Evolutionary conservation across 2,888 invertebrate species (phyloP).

Genomic region (Phengaris alcon): DNA sequence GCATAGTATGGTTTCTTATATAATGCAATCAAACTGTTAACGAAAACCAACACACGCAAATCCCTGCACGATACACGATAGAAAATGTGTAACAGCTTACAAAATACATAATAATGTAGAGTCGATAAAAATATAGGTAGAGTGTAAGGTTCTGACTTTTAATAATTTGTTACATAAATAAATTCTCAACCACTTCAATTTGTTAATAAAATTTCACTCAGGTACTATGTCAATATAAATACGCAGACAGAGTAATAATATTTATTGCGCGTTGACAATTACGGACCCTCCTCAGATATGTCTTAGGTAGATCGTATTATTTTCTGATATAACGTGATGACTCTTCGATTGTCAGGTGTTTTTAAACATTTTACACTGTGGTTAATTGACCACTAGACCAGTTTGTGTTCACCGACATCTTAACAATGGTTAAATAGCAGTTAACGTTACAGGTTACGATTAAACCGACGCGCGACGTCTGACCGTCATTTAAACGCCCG

Average conservation of each 20-base stretch:
- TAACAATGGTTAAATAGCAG: neutral
- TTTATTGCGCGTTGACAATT: no score
- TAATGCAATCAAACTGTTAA: slow-evolving; percentile 29
- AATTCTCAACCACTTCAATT: no score
- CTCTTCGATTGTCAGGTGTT: no score
- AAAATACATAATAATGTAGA: neutral
- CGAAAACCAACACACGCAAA: slow-evolving; percentile 28
- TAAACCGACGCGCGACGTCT: neutral
- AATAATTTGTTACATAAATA: no score
- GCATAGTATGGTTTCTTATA: slow-evolving; percentile 24
- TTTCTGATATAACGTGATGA: no score
- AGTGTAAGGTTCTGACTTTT: no score
- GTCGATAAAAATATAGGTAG: neutral
- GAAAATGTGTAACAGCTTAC: neutral
- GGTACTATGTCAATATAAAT: no score
- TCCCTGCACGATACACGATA: slow-evolving; percentile 19
- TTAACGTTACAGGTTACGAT: neutral
- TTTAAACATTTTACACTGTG: no score
- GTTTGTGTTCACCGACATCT: neutral
- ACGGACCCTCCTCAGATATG: no score
- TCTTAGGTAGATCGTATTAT: no score
- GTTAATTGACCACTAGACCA: neutral
- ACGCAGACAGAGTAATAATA: no score
- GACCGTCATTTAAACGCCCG: neutral
- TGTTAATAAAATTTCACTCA: no score